Evolutionary conservation across 1,140 invertebrate genomes (phyloP).

Genomic region (Trialeurodes vaporariorum): DNA sequence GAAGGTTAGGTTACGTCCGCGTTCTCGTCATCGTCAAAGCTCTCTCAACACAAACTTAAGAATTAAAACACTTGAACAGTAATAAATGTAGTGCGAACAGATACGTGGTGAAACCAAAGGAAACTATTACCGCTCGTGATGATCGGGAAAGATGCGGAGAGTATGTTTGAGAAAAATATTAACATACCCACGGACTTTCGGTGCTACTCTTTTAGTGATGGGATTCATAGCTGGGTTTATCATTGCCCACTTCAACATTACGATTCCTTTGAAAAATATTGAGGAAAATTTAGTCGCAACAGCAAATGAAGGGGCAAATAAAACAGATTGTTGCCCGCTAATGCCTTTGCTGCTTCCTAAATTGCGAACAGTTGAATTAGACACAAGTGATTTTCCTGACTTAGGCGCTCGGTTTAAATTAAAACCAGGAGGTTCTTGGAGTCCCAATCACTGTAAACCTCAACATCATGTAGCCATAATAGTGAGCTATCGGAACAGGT

Average conservation of each 20-base stretch:
- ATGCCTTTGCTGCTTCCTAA: not conserved
- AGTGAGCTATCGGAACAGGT: conserved; percentile 76
- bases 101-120: too few species aligned
- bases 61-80: too few species aligned
- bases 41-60: too few species aligned
- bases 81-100: too few species aligned
- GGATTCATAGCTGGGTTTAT: not conserved
- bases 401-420: not conserved
- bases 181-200: not conserved
- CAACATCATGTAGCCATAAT: conserved; percentile 72
- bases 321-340: not conserved
- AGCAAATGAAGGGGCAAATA: not conserved
- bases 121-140: not conserved
- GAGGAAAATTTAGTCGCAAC: not conserved
- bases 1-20: too few species aligned
- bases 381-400: not conserved
- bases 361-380: not conserved
- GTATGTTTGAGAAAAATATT: not conserved
- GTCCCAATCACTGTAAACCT: conserved; percentile 57
- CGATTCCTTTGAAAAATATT: not conserved
- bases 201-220: not conserved
- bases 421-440: conserved; percentile 51
- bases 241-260: not conserved
- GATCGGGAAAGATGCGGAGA: not conserved
- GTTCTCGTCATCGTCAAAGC: too few species aligned